Evolutionary conservation across 1,140 invertebrate genomes (phyloP), one percentile per base, ranked within the genome.

Genomic region (Micrasema longulum): DNA sequence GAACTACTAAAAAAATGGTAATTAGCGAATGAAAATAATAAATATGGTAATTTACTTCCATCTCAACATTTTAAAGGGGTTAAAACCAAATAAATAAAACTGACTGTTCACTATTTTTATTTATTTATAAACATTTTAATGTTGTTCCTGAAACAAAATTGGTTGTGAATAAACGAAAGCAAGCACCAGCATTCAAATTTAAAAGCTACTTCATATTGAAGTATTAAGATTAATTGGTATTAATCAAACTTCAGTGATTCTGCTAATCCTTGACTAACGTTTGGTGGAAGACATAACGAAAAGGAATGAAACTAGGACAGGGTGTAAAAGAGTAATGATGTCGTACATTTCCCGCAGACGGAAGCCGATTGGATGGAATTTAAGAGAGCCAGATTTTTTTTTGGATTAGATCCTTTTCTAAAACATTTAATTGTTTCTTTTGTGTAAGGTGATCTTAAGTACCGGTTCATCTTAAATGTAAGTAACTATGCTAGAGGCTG

Each of bases 91-190:
- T 5, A 45, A 45, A 45, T 45, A 45, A 45, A 45, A 45, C 41
- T 45, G 41, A 14, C 41, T 45, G 41, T 45, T n/a, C n/a, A 12
- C 16, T 14, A 14, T 45, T 45, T 45, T 45, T 14, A 45, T 45
- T 45, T 45, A 45, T 45, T 45, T 45, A 45, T 45, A 45, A 45
- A 45, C 16, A 45, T 14, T 45, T 45, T 12, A 45, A 16, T 45
- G 41, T 12, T 45, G 41, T 45, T 16, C 41, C 16, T 12, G 16
- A 45, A 45, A 45, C n/a, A 9, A 45, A 45, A 45, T 45, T 14
- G 4, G 16, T 45, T 16, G 41, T 45, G 1, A 12, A 45, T 16
- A 16, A 45, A 45, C 41, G n/a, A 14, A 12, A 45, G 16, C 6
- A n/a, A 45, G 16, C 1, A 0, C n/a, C 3, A 45, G 9, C 9